Base-by-base conservation (phyloP, 1,140 invertebrate genomes). In the Neuroterus valhalla region DNA sequence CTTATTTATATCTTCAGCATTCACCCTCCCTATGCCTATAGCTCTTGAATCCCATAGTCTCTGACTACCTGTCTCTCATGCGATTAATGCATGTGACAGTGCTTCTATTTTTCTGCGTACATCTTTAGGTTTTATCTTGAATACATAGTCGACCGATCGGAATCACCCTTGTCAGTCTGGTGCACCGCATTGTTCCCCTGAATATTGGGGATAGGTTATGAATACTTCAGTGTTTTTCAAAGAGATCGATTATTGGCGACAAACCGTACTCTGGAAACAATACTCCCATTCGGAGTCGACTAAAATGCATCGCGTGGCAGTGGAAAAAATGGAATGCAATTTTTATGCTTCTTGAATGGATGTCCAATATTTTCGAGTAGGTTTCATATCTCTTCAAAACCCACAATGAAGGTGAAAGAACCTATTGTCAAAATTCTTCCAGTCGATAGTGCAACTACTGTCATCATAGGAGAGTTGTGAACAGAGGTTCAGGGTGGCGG, bases 191-290 rank as follows among this genome's bases (percentile, higher is more conserved):
- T 62, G 55, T 62, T 38, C 55, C 21, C 55, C 26, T 62, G 55
- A 31, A 62, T 62, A 62, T 62, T 62, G 55, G 55, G 23, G 55
- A 62, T 62, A 62, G 23, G 55, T 62, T 62, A 62, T 62, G 55
- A 62, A 62, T 62, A 62, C 55, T 62, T 62, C 55, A 62, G 26
- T 62, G 55, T 62, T 62, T 62, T 62, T 62, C 55, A 62, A 62
- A 62, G 55, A 38, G 55, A 62, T 62, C 55, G 55, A 62, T 62
- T 14, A 62, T 62, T 62, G 55, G 55, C 55, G 55, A 62, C 55
- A 62, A 62, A 62, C 55, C 55, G 6, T 38, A 62, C 26, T 62
- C 55, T 15, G 55, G 26, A 62, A 38, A 62, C 55, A 62, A 62
- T 62, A 62, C 26, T 62, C 3, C 14, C 55, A 62, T 62, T 62